Evolutionary conservation across 2,888 invertebrate genomes (phyloP), one percentile per base, ranked within the genome.

Genomic region (Cerastoderma edule): DNA sequence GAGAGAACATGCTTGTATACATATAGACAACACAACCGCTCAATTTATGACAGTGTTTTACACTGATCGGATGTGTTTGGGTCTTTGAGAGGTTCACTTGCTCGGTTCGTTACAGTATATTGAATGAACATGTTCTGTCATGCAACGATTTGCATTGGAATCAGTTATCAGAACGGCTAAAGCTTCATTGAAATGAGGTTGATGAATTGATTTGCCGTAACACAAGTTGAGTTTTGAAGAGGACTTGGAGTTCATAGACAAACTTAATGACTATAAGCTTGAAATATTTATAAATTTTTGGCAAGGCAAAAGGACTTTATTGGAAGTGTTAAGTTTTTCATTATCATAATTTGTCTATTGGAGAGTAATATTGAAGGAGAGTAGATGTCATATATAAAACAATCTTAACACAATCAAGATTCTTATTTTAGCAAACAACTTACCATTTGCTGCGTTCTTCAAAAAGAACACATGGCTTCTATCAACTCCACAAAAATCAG

Each of bases 401-500:
- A 39, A 10, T 39, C 8, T 10, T 39, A 53, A 53, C 6, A 16
- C 8, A 53, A 16, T 16, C 53, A 24, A 6, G n/a, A 53, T 1
- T 13, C 27, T 19, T 16, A 3, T 33, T 2, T 10, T 28, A 27
- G 16, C 8, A 33, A 63, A 30, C 16, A n/a, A 60, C 46, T 60
- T 35, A 67, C 53, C n/a, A 27, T 63, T 54, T 65, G 44, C 19
- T 10, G 50, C 44, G 27, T 24, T 28, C 44, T 24, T 56, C 66
- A 80, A 30, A 35, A 63, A 77, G 27, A 77, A 77, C 16, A 80
- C 66, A 39, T 77, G 56, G 22, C 57, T 69, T 8, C 69, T n/a
- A 19, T 74, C 80, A 1, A 77, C 77, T n/a, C 50, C 76, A 74
- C 80, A 80, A 60, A 80, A 80, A 16, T 77, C 77, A n/a, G 54